A percentile compares a stretch with the other conserved stretches of the same genome.
These are phyloP conservation scores for Alfaro cultratus DNA, from an alignment of 2,797 vertebrate genomes.

Conservation along the genomic window DNA sequence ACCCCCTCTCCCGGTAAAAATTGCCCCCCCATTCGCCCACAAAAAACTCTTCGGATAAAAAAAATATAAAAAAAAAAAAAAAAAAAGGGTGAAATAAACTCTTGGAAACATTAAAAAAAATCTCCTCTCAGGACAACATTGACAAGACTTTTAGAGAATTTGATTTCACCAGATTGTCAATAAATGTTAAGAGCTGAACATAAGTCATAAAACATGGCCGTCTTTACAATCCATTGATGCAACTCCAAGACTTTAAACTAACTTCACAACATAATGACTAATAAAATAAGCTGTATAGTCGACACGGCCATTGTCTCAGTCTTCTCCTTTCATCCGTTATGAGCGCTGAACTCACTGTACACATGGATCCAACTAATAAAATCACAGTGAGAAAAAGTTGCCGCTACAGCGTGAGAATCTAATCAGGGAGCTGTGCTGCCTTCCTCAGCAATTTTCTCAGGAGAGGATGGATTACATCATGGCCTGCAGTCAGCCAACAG, in stretches of 20 bases:
- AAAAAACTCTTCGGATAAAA: too few species aligned
- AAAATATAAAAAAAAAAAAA: too few species aligned
- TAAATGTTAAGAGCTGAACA: neutral
- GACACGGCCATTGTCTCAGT: neutral
- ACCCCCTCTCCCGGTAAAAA: too few species aligned
- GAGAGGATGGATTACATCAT: conserved; percentile 65
- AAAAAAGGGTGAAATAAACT: neutral
- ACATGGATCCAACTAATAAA: conserved; percentile 37
- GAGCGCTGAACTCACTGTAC: neutral
- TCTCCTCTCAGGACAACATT: neutral
- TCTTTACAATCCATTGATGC: neutral
- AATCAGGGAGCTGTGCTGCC: conserved; percentile 48
- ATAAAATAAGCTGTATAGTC: neutral
- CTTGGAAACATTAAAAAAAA: neutral
- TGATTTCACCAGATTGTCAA: neutral
- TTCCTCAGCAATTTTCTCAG: conserved; percentile 61
- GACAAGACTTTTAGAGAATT: neutral
- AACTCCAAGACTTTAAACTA: neutral
- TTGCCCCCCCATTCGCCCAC: too few species aligned
- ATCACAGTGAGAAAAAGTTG: conserved; percentile 21
- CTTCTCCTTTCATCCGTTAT: neutral
- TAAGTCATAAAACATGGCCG: neutral
- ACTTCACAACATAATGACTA: neutral
- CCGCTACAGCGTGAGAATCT: conserved; percentile 55
- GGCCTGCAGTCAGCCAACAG: conserved; percentile 48